Percentiles rank a stretch among this genome's conserved stretches.
Conservation (phyloP, 2,888 invertebrate species). For the Slavum lentiscoides region DNA sequence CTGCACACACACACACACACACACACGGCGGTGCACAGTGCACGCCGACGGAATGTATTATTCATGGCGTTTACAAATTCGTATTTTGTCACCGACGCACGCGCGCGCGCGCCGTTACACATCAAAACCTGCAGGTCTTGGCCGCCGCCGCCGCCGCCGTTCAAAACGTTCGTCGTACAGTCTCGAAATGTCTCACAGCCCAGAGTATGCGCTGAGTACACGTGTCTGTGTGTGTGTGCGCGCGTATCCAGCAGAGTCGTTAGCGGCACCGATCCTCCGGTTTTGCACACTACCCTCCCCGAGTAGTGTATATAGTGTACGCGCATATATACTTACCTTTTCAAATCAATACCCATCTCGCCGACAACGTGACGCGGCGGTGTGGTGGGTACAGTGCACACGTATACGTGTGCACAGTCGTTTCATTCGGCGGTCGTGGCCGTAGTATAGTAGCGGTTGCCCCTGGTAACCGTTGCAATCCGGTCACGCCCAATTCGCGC, state of each 20-base stretch:
- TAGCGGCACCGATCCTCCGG: no score
- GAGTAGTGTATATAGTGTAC: background rate
- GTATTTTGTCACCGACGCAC: slow-evolving; percentile 27
- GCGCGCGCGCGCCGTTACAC: background rate
- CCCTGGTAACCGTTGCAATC: slow-evolving; percentile 24
- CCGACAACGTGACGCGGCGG: background rate
- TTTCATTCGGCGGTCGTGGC: slow-evolving; percentile 7
- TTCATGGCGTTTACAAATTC: slow-evolving; percentile 33
- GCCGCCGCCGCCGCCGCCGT: background rate
- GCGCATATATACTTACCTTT: slow-evolving; percentile 22
- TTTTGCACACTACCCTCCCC: no score
- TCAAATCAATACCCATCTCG: slow-evolving; percentile 50
- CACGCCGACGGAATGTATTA: slow-evolving; percentile 30
- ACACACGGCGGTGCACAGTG: no score
- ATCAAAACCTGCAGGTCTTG: slow-evolving; percentile 1
- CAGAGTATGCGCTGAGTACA: background rate
- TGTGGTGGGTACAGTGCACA: background rate
- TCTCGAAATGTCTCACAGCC: background rate
- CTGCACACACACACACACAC: no score
- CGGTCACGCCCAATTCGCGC: slow-evolving; percentile 31
- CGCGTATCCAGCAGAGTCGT: background rate
- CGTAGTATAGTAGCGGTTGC: background rate
- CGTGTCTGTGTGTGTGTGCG: no score
- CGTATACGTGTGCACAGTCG: no score
- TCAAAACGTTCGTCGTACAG: slow-evolving; percentile 4